Evolutionary conservation across 2,113 vertebrate species (phyloP).

Genomic region (Phylloscopus whistleri): DNA sequence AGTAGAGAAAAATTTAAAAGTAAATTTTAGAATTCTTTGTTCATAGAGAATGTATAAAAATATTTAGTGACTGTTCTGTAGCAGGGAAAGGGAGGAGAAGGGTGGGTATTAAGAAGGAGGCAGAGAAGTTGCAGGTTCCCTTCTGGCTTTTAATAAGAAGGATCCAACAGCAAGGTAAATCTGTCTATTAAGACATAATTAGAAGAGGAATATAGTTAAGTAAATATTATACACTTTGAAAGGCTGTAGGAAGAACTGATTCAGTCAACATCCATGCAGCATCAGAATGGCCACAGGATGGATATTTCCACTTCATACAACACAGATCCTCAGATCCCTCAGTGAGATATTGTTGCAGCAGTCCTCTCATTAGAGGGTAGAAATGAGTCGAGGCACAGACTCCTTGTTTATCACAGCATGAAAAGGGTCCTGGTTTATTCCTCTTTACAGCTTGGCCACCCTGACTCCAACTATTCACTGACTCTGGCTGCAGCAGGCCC

Average conservation of each 20-base stretch:
- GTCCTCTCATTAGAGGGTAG: background rate
- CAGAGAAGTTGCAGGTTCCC: background rate
- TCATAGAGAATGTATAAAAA: background rate
- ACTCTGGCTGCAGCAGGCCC: background rate
- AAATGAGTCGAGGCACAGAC: background rate
- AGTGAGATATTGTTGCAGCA: background rate
- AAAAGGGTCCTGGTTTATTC: background rate
- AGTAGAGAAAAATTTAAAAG: background rate
- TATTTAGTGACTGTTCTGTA: background rate
- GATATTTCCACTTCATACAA: background rate
- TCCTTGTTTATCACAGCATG: background rate
- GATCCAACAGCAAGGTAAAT: background rate
- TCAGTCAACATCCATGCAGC: accelerated
- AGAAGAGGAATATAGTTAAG: background rate
- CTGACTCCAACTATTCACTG: background rate
- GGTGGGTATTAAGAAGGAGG: background rate
- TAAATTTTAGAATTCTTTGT: background rate
- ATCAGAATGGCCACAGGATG: background rate
- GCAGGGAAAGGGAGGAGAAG: accelerated
- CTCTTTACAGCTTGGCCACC: background rate
- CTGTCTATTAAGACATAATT: background rate
- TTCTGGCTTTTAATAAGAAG: background rate
- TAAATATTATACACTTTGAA: background rate
- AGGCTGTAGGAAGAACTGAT: background rate
- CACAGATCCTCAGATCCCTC: background rate